A percentile compares a stretch with the other conserved stretches of the same genome.
phyloP scores from a whole-genome alignment of 2,888 invertebrate species.

The Cephus nigrinus region DNA sequence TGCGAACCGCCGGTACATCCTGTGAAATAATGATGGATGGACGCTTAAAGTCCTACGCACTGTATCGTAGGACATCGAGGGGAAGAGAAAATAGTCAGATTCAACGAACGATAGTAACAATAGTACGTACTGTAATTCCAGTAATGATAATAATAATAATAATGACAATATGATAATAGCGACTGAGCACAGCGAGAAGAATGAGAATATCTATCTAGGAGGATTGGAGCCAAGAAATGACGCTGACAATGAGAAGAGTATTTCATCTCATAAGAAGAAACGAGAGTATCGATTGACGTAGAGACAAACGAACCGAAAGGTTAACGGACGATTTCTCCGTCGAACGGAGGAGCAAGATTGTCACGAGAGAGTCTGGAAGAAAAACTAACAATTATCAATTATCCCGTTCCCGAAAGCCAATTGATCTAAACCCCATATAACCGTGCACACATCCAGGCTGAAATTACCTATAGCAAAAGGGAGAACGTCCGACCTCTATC shows the following conservation, averaged over 20 bases:
- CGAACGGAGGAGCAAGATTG: neutral
- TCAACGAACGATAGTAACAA: neutral
- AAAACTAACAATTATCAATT: neutral
- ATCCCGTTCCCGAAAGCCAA: neutral
- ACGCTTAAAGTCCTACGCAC: neutral
- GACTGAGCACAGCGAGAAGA: neutral
- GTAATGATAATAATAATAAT: neutral
- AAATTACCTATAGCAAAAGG: neutral
- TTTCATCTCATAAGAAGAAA: neutral
- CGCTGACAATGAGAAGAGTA: neutral
- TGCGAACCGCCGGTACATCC: constrained; percentile 12
- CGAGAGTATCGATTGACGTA: neutral
- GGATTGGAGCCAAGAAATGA: neutral
- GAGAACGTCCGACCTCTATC: neutral
- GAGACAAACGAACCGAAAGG: neutral
- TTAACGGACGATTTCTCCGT: neutral
- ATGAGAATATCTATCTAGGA: neutral
- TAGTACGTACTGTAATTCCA: neutral
- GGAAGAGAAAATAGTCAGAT: neutral
- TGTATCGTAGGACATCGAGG: neutral
- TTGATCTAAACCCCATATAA: neutral
- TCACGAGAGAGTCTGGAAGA: neutral
- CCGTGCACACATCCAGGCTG: neutral
- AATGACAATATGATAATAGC: neutral
- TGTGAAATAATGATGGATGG: neutral